phyloP scores from a whole-genome alignment of 2,797 vertebrate species.

The Eulemur mongoz region DNA sequence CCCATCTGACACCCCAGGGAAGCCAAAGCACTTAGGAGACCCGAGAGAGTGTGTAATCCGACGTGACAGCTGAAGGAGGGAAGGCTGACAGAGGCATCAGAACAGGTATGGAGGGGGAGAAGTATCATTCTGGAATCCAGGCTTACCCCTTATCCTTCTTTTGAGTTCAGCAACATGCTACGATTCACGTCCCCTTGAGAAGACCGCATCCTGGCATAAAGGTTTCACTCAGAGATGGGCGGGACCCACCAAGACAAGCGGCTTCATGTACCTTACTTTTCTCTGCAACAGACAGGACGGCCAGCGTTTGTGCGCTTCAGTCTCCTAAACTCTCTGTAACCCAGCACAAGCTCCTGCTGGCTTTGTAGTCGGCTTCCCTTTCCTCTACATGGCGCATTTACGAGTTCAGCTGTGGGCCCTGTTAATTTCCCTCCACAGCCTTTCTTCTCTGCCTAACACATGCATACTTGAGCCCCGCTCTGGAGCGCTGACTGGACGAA shows the following conservation, averaged over 20 bases:
- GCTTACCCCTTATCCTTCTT: not conserved
- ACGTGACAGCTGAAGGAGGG: conserved; percentile 7
- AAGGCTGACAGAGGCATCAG: not conserved
- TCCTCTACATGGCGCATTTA: conserved; percentile 78
- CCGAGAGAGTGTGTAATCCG: conserved; percentile 16
- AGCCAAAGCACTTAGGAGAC: conserved; percentile 45
- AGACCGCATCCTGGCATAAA: not conserved
- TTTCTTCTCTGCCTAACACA: conserved; percentile 87
- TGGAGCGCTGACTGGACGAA: conserved; percentile 88
- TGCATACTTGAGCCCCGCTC: conserved; percentile 88
- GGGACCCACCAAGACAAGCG: conserved; percentile 49
- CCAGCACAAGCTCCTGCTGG: conserved; percentile 74
- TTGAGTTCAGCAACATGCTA: not conserved
- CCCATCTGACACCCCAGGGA: conserved; percentile 16
- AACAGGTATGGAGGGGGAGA: not conserved
- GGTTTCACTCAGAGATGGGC: not conserved
- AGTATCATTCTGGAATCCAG: not conserved
- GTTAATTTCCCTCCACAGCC: conserved; percentile 80
- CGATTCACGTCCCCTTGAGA: not conserved
- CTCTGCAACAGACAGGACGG: not conserved
- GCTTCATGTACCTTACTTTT: conserved; percentile 73
- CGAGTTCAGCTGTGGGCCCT: conserved; percentile 84
- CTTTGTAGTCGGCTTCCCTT: conserved; percentile 81
- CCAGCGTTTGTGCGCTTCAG: not conserved
- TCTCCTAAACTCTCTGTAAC: conserved; percentile 72